Evolutionary conservation across 2,113 vertebrate genomes (phyloP), one percentile per base, ranked within the genome.

Genomic region (Aegotheles bennettii): DNA sequence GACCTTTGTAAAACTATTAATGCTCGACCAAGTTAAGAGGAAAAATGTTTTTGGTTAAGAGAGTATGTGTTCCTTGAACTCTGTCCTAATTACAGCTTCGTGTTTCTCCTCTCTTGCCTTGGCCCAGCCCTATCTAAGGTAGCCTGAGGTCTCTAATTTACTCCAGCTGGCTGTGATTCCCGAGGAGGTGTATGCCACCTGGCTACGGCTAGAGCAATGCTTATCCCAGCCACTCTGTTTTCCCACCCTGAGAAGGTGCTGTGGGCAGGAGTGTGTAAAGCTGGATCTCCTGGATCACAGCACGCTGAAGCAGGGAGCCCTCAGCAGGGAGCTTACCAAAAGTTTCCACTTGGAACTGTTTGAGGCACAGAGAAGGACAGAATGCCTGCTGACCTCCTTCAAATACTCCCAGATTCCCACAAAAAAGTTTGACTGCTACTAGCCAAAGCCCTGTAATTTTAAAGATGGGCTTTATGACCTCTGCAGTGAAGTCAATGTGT

Each of bases 141-240:
- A 93, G 84, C 94, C 90, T 77, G 78, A 77, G 67, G 90, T 67
- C 42, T 94, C 76, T 90, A 80, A 63, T 90, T 93, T 95, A 26
- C 50, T 77, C 2, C 23, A 36, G 23, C 75, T 96, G 87, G 73
- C 90, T 80, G 64, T 63, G 59, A 23, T 93, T 59, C 70, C 47
- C 0, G 2, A 65, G 84, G 63, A 91, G 64, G 4, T 3, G 3
- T 56, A 33, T 77, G 71, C 54, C 54, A 81, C 84, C 51, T 76
- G 84, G 70, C 67, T 82, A 6, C 33, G 84, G 65, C n/a, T 84
- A 8, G 67, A 83, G 10, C 16, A 63, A 40, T 61, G 43, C 28
- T 89, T 64, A 61, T 84, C 38, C 60, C 29, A 77, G 84, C n/a
- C 13, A 2, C 61, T 76, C 61, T 70, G 42, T 59, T 38, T 91